A percentile compares a stretch with the other conserved stretches of the same genome.
Conservation (phyloP, 2,888 invertebrate species). For the Drosophila cyrtoloma region DNA sequence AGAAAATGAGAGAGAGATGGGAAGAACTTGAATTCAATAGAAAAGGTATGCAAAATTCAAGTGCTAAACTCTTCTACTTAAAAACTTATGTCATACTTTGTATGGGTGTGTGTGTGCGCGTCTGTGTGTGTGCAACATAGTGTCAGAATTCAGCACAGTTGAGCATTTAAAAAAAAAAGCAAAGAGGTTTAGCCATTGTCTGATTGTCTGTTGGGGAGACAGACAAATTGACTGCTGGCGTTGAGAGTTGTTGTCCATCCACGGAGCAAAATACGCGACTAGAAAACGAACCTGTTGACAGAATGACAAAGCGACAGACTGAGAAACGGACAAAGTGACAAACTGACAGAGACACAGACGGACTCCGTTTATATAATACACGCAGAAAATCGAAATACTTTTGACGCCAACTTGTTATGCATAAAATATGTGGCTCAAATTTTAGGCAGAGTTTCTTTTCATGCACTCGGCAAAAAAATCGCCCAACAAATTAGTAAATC, state of each 20-base stretch:
- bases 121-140: constrained; percentile 50
- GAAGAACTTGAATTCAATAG: background rate
- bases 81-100: background rate
- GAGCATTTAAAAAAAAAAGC: constrained; percentile 38
- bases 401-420: background rate
- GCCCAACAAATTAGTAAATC: background rate
- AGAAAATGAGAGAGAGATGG: background rate
- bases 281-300: background rate
- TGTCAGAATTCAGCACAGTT: constrained; percentile 41
- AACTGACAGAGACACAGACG: constrained; percentile 15
- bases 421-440: background rate
- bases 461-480: background rate
- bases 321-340: constrained; percentile 12
- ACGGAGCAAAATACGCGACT: constrained; percentile 41
- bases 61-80: constrained; percentile 14
- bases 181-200: constrained; percentile 54
- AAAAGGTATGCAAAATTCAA: constrained; percentile 26
- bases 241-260: constrained; percentile 71
- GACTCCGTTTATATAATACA: background rate
- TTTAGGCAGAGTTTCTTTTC: background rate
- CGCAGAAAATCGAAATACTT: constrained; percentile 1
- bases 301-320: constrained; percentile 16
- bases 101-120: background rate
- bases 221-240: constrained; percentile 56
- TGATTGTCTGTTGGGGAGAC: constrained; percentile 36